Percentiles rank a stretch among this genome's conserved stretches.
phyloP scores from a whole-genome alignment of 35 echinoderm and acorn worm species.

The Strongylocentrotus purpuratus region DNA sequence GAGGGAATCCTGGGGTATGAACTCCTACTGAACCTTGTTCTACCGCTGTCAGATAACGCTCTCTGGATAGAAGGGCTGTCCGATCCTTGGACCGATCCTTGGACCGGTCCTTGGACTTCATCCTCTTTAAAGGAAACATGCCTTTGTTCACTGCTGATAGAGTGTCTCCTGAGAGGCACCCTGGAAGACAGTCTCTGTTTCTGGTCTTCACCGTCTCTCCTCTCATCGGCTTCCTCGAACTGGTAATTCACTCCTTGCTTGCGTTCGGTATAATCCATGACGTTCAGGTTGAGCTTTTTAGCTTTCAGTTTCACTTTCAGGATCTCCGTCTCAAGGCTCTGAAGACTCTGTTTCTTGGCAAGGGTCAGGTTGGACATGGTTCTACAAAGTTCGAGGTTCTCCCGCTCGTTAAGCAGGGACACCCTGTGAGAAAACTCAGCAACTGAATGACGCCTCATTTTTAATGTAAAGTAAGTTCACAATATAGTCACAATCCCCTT shows the following conservation, averaged over 20 bases:
- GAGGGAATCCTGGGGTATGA: neutral
- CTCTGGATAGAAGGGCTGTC: neutral
- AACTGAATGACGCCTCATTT: neutral
- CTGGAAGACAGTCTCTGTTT: neutral
- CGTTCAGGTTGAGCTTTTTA: conserved; percentile 10
- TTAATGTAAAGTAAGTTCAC: neutral
- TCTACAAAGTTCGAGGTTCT: neutral
- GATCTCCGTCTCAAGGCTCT: conserved; percentile 19
- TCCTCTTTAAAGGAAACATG: conserved; percentile 10
- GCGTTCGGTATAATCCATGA: conserved; percentile 23
- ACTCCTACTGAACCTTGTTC: neutral
- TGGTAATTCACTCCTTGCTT: conserved; percentile 15
- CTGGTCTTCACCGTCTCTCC: neutral
- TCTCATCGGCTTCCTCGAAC: neutral
- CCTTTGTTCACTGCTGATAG: neutral
- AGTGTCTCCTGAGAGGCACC: neutral
- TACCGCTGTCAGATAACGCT: neutral
- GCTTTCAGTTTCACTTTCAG: conserved; percentile 36
- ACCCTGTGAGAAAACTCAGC: conserved; percentile 43
- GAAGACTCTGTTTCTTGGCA: conserved; percentile 16
- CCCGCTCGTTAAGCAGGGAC: conserved; percentile 26
- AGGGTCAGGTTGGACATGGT: neutral
- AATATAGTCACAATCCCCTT: neutral
- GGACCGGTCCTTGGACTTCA: neutral
- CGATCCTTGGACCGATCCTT: neutral